Base-by-base conservation (phyloP, 2,797 vertebrate species). In the Onychomys torridus region DNA sequence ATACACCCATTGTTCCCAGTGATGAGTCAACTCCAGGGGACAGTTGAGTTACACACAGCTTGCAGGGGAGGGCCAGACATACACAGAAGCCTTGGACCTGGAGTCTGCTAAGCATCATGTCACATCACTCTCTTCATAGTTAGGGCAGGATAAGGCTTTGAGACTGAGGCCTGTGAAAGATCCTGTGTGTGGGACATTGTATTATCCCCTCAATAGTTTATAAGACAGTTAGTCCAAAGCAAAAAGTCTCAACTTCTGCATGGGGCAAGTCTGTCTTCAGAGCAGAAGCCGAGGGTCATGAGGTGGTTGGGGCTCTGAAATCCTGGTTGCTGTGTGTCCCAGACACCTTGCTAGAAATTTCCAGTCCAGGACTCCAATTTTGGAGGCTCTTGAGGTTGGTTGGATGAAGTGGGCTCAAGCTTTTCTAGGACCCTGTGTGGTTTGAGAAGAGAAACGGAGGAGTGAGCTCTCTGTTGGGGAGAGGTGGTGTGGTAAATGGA, bases 371-470 rank as follows among this genome's bases (percentile, higher is more conserved):
- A 14, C 77, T 71, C 77, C 21, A n/a, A 34, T 16, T 76, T 19
- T 73, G 52, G 4, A 67, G 77, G 17, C 63, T 63, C 23, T 83
- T n/a, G 61, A 69, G 46, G 65, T 52, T 40, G 81, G 63, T 9
- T 10, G 78, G 65, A 37, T 71, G 23, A 52, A 13, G 5, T 0
- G 0, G 40, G 8, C 16, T 57, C 76, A 46, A 69, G 21, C 43
- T 77, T 37, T 29, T 87, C 37, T 67, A 37, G 10, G 49, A 67
- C 11, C 59, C 57, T 11, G 0, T 78, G 10, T 13, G 2, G 40
- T 88, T 84, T 63, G 37, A 27, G 59, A 71, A 93, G 65, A 61
- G 46, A 46, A 84, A 88, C 92, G 89, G 85, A 92, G 97, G 93
- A 67, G 76, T 59, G 73, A 85, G 6, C 46, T 49, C 21, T 16